Conservation (phyloP, 2,888 invertebrate genomes). For the Celastrina argiolus region DNA sequence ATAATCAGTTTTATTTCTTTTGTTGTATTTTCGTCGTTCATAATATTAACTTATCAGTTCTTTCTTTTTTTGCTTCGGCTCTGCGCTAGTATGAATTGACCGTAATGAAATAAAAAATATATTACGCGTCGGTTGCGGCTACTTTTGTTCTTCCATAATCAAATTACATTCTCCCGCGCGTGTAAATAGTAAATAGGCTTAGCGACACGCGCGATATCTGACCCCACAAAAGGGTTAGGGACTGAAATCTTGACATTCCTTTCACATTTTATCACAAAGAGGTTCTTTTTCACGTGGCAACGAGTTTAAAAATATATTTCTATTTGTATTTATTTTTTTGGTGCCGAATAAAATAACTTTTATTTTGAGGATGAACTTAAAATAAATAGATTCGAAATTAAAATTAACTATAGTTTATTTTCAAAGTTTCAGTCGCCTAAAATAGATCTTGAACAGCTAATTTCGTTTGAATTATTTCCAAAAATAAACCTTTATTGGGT, state of each 20-base stretch:
- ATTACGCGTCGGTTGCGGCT: slow-evolving; percentile 21
- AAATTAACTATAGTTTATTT: too few relatives aligned
- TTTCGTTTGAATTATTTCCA: neutral
- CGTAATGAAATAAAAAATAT: slow-evolving; percentile 36
- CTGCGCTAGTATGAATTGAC: slow-evolving; percentile 26
- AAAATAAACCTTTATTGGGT: neutral
- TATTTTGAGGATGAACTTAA: too few relatives aligned
- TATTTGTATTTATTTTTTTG: neutral
- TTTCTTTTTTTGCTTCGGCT: neutral
- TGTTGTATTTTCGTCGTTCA: too few relatives aligned
- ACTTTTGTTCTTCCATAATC: slow-evolving; percentile 19
- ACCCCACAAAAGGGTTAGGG: slow-evolving; percentile 3
- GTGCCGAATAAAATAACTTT: too few relatives aligned
- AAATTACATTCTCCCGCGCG: slow-evolving; percentile 4
- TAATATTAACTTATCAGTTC: neutral
- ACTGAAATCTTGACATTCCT: slow-evolving; percentile 3
- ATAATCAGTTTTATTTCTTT: too few relatives aligned
- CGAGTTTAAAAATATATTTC: neutral
- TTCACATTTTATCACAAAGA: slow-evolving; percentile 9
- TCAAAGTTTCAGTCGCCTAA: neutral
- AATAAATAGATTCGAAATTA: too few relatives aligned
- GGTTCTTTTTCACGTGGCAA: neutral
- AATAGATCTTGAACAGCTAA: neutral
- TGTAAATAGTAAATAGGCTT: slow-evolving; percentile 5
- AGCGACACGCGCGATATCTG: slow-evolving; percentile 7